Conservation (phyloP, 2,797 vertebrate genomes). For the Danio albolineatus region DNA sequence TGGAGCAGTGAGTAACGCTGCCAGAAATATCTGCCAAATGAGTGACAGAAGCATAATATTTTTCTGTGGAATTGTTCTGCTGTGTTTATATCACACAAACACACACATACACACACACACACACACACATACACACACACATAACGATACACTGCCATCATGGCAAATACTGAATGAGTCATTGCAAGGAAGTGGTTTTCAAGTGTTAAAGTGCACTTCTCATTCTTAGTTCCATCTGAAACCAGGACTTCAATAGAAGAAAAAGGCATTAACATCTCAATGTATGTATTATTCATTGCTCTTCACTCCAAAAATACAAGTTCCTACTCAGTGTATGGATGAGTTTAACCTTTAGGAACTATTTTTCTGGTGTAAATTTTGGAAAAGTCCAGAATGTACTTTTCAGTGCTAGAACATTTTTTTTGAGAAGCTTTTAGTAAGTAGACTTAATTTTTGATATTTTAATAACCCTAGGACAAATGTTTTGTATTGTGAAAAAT, state of each 20-base stretch:
- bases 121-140: no score
- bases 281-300: conserved; percentile 11
- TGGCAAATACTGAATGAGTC: conserved; percentile 47
- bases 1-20: not conserved
- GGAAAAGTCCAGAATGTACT: no score
- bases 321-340: not conserved
- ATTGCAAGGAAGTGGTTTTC: conserved; percentile 47
- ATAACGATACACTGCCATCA: conserved; percentile 28
- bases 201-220: conserved; percentile 44
- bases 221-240: conserved; percentile 41
- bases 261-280: conserved; percentile 1
- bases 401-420: no score
- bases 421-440: no score
- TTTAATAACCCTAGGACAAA: no score
- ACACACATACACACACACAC: no score
- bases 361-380: no score
- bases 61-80: conserved; percentile 41
- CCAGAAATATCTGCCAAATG: not conserved
- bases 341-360: no score
- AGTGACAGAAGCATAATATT: conserved; percentile 7
- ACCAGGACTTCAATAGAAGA: conserved; percentile 34
- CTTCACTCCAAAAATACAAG: not conserved
- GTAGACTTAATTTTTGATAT: no score
- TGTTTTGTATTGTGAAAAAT: no score
- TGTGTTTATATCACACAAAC: conserved; percentile 8